phyloP scores from a whole-genome alignment of 2,888 invertebrate genomes.

The Leptodirus hochenwartii region DNA sequence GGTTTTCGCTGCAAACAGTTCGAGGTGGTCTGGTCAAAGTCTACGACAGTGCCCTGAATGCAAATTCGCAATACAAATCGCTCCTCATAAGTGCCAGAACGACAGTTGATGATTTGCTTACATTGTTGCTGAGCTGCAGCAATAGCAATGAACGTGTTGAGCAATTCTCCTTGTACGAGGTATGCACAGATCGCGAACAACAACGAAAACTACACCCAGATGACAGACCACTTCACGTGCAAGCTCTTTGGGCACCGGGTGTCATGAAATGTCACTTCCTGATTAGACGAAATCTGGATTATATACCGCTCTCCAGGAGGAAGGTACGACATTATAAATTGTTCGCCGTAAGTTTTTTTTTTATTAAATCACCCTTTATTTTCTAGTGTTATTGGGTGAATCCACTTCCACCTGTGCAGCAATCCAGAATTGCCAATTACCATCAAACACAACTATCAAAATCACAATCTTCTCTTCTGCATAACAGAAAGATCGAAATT shows the following conservation, averaged over 20 bases:
- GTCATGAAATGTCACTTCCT: slow-evolving; percentile 60
- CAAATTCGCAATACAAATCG: slow-evolving; percentile 85
- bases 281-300: slow-evolving; percentile 63
- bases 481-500: slow-evolving; percentile 20
- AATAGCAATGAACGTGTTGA: slow-evolving; percentile 68
- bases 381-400: slow-evolving; percentile 36
- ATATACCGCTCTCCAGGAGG: slow-evolving; percentile 39
- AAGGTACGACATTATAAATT: slow-evolving; percentile 18
- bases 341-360: background rate
- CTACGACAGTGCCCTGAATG: slow-evolving; percentile 79
- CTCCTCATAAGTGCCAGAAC: slow-evolving; percentile 77
- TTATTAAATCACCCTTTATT: slow-evolving; percentile 10
- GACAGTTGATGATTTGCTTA: slow-evolving; percentile 72
- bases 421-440: slow-evolving; percentile 2
- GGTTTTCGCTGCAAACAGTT: slow-evolving; percentile 73
- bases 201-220: slow-evolving; percentile 78
- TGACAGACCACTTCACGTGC: slow-evolving; percentile 66
- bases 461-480: slow-evolving; percentile 22
- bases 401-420: slow-evolving; percentile 19
- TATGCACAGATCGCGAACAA: slow-evolving; percentile 57
- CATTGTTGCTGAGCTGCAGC: slow-evolving; percentile 69
- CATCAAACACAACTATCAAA: slow-evolving; percentile 25
- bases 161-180: slow-evolving; percentile 76
- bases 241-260: slow-evolving; percentile 46
- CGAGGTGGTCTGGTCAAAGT: slow-evolving; percentile 84